Evolutionary conservation across 2,113 vertebrate genomes (phyloP).

Genomic region (Rattus norvegicus): GRCr8 NC_086024.1:101147501-101148000

Average conservation of each 20-base stretch:
- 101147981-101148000: constrained; percentile 30
- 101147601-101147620: neutral
- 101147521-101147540: constrained; percentile 60
- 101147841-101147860: neutral
- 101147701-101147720: constrained; percentile 22
- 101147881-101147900: too few relatives aligned
- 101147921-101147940: too few relatives aligned
- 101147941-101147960: too few relatives aligned
- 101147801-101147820: neutral
- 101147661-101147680: constrained; percentile 7
- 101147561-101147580: constrained; percentile 16
- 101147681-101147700: constrained; percentile 70
- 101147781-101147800: constrained; percentile 60
- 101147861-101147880: too few relatives aligned
- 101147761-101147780: neutral
- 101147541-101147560: constrained; percentile 34
- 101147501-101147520: neutral
- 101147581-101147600: constrained; percentile 44
- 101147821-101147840: constrained; percentile 6
- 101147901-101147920: too few relatives aligned
- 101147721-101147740: neutral
- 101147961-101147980: neutral
- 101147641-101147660: constrained; percentile 63
- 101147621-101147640: neutral
- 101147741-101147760: neutral